Evolutionary conservation across 2,888 invertebrate genomes (phyloP).

Genomic region (Drosophila longiperda): DNA sequence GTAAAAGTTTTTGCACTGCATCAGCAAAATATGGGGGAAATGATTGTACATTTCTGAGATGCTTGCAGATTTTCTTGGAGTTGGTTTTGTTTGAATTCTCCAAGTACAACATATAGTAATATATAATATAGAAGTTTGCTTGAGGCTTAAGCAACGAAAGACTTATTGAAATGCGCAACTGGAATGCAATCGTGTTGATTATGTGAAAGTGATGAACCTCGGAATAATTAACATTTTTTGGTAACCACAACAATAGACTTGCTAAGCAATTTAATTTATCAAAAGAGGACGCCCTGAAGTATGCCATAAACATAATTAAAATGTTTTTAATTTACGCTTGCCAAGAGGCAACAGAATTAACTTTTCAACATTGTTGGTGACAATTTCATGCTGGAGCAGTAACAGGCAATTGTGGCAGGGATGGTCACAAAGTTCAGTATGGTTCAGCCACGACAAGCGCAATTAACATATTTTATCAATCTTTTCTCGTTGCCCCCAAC

Average conservation of each 20-base stretch:
- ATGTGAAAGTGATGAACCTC: neutral
- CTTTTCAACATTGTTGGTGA: slow-evolving; percentile 74
- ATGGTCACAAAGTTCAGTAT: slow-evolving; percentile 15
- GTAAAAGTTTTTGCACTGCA: slow-evolving; percentile 33
- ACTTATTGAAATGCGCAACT: neutral
- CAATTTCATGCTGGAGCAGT: slow-evolving; percentile 58
- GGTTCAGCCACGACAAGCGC: slow-evolving; percentile 58
- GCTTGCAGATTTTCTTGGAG: neutral
- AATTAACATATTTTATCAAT: slow-evolving; percentile 80
- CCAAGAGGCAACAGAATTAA: slow-evolving; percentile 70
- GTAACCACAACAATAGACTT: slow-evolving; percentile 6
- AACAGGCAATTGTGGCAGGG: slow-evolving; percentile 13
- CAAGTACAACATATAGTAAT: neutral
- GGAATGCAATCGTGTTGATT: neutral
- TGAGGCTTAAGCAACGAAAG: neutral
- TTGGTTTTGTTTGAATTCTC: neutral
- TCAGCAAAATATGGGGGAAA: slow-evolving; percentile 6
- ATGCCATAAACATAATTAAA: slow-evolving; percentile 75
- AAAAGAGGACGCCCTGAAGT: slow-evolving; percentile 23
- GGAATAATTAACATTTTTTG: neutral
- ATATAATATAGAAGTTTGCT: neutral
- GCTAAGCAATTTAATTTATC: slow-evolving; percentile 32
- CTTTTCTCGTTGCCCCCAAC: slow-evolving; percentile 48
- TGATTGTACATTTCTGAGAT: slow-evolving; percentile 3
- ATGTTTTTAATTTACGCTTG: slow-evolving; percentile 66